Base-by-base conservation (phyloP, 2,797 vertebrate genomes). In the Malacoctenus gilli region DNA sequence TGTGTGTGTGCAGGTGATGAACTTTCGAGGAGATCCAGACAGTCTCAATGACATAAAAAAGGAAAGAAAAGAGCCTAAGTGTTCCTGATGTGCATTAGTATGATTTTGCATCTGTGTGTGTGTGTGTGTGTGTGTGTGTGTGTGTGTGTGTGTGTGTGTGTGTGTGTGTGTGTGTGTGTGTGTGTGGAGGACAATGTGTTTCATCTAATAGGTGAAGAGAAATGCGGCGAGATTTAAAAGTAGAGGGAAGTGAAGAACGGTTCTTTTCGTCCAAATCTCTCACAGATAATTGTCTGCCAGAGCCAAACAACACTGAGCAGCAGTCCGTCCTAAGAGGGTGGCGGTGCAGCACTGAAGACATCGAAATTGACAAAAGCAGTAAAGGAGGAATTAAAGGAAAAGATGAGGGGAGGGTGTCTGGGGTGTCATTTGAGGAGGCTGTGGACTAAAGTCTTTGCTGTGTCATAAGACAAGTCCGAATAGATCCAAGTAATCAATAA, bases 251-350 rank as follows among this genome's bases (percentile, higher is more conserved):
- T 56, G 68, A 77, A 79, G 77, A 75, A 74, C 51, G 51, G 63
- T 59, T 77, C 50, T 81, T 62, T 69, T 69, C 55, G 57, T 70
- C 56, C 59, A 62, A 60, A 56, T 72, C 59, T 70, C 76, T 84
- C 56, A 61, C 46, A 82, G 82, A 85, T 89, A 90, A 91, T 85
- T 90, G 88, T 87, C 77, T 86, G 65, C 62, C 69, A 68, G 64
- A 84, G 65, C 69, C 85, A 82, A 77, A 82, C 79, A 78, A 70
- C 71, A 78, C 16, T 54, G 68, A 67, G 72, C 66, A 50, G 63
- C 47, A 68, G 56, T 72, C 77, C 57, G 68, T 51, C 43, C 37
- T 52, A 47, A 67, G 41, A 63, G 60, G 38, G 62, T 39, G 30
- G 31, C 35, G 28, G 52, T 43, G 49, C 8, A 32, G 67, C 46